phyloP scores from a whole-genome alignment of 2,113 vertebrate genomes.

The Trachemys scripta region DNA sequence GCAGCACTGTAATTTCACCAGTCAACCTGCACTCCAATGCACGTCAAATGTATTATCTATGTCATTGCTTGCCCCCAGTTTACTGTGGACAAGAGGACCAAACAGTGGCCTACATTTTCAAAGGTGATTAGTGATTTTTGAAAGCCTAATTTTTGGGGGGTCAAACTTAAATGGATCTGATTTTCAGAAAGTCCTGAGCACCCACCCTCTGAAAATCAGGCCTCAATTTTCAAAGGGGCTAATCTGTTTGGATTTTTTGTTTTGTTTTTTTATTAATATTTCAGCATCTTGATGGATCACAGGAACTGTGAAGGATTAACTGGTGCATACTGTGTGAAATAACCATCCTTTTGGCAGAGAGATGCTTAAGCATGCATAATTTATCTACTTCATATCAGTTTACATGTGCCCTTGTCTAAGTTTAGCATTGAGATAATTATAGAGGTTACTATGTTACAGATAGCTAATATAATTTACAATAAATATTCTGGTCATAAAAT shows the following conservation, averaged over 20 bases:
- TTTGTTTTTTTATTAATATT: constrained; percentile 7
- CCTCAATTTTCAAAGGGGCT: not conserved
- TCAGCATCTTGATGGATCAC: not conserved
- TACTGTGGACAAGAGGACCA: not conserved
- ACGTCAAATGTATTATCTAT: not conserved
- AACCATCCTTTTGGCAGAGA: constrained; percentile 10
- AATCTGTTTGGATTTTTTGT: not conserved
- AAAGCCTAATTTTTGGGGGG: not conserved
- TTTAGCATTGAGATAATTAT: not conserved
- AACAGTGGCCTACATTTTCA: not conserved
- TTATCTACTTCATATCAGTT: constrained; percentile 9
- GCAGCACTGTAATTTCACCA: not conserved
- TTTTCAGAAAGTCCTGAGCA: not conserved
- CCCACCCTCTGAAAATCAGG: not conserved
- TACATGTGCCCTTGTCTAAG: not conserved
- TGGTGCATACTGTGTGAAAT: not conserved
- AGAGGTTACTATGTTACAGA: not conserved
- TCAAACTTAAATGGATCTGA: not conserved
- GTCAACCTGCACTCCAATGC: not conserved
- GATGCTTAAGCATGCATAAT: constrained; percentile 7
- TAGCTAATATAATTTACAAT: not conserved
- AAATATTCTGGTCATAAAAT: not conserved
- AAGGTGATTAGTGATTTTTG: not conserved
- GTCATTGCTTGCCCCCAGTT: not conserved
- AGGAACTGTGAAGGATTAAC: not conserved